Conservation (phyloP, 2,888 invertebrate genomes). For the Marronus borbonicus region DNA sequence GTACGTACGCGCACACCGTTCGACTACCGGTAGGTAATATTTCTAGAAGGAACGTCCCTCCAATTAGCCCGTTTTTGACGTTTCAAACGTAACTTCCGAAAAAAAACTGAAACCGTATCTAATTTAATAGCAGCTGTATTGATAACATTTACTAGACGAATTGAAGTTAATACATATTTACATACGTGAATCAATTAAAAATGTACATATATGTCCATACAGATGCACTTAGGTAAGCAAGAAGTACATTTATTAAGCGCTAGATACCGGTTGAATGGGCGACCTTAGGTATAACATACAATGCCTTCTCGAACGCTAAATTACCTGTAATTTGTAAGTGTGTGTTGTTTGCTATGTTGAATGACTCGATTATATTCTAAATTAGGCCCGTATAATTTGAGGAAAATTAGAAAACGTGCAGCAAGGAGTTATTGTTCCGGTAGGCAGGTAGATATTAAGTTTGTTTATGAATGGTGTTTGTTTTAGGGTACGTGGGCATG, state of each 20-base stretch:
- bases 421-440: not conserved
- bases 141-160: too few species aligned
- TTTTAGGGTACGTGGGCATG: not conserved
- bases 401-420: not conserved
- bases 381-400: conserved; percentile 9
- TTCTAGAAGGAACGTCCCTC: not conserved
- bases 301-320: not conserved
- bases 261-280: not conserved
- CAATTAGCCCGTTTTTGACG: conserved; percentile 6
- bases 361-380: conserved; percentile 15
- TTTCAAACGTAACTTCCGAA: conserved; percentile 4
- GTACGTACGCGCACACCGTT: not conserved
- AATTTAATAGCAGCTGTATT: conserved; percentile 31
- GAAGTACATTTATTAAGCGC: too few species aligned
- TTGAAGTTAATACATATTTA: too few species aligned
- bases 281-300: not conserved
- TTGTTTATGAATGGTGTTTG: too few species aligned
- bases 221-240: too few species aligned
- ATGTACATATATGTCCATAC: too few species aligned
- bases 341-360: not conserved
- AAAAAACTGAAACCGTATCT: conserved; percentile 4
- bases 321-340: not conserved
- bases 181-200: too few species aligned
- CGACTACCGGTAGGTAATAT: not conserved
- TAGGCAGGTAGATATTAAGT: too few species aligned